Conservation (phyloP, 2,888 invertebrate genomes). For the Napeogenes inachia region DNA sequence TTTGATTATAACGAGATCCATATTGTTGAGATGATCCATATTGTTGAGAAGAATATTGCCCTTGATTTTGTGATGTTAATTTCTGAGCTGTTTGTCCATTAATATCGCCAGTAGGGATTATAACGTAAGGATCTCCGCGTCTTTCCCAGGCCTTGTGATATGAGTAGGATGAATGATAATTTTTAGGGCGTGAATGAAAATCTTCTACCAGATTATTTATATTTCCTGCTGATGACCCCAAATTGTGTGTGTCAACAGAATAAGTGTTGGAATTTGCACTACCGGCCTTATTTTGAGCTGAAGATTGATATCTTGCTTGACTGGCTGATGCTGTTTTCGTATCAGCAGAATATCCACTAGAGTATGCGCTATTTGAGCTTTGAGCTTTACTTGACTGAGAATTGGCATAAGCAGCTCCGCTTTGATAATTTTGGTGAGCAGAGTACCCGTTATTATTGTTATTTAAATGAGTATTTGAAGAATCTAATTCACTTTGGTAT, state of each 20-base stretch:
- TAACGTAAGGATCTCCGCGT: constrained; percentile 71
- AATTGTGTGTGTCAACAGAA: constrained; percentile 34
- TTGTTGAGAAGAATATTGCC: constrained; percentile 43
- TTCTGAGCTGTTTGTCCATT: constrained; percentile 45
- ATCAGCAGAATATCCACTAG: constrained; percentile 41
- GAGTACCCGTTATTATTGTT: constrained; percentile 24
- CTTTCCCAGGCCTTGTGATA: constrained; percentile 75
- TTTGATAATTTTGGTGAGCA: not conserved
- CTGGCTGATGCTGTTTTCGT: constrained; percentile 43
- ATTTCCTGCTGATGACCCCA: constrained; percentile 26
- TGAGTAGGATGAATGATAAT: constrained; percentile 70
- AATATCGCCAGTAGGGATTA: constrained; percentile 50
- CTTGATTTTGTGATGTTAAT: constrained; percentile 42
- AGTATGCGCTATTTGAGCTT: constrained; percentile 32
- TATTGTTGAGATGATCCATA: constrained; percentile 48
- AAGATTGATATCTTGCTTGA: constrained; percentile 40
- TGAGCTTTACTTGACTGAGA: constrained; percentile 30
- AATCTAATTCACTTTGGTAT: constrained; percentile 36
- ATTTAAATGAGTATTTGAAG: constrained; percentile 38
- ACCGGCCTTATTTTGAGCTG: constrained; percentile 24
- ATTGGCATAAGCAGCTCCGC: constrained; percentile 32
- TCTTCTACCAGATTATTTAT: constrained; percentile 40
- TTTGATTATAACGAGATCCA: constrained; percentile 46
- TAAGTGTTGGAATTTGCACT: constrained; percentile 34
- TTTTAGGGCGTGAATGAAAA: constrained; percentile 54